Base-by-base conservation (phyloP, 2,113 vertebrate species). In the Stigmatopora argus region DNA sequence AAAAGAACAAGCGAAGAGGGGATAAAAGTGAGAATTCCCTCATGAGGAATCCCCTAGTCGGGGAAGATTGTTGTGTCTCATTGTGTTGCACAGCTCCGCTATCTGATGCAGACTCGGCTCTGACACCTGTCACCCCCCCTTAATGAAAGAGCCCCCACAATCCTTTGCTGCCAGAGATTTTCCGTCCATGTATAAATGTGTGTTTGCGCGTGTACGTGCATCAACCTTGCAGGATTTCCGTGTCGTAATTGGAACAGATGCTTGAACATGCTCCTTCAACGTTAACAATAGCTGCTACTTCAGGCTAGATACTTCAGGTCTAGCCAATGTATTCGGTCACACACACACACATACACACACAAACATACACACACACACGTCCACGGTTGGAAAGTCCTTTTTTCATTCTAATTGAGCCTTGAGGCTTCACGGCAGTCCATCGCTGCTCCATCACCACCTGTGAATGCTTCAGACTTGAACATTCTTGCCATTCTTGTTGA, bases 81-180 rank as follows among this genome's bases (percentile, higher is more conserved):
- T 83, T 85, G 83, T 86, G 81, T 77, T 26, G 70, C 76, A 64
- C 72, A 13, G 53, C 79, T 66, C 31, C 19, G 8, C 67, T 81
- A 83, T 87, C 81, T 87, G 82, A 87, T 86, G 76, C 77, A 77
- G 75, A 83, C 81, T 75, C 73, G 17, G 77, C 76, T 74, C 65
- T 69, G 78, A 85, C 82, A 83, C 74, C 83, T 81, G 83, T 85
- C 84, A 82, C 77, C 79, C 74, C 67, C 83, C 70, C 82, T 3
- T 85, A 83, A 86, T 82, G 82, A 86, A 86, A 82, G 72, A 56
- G 55, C 68, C 79, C 78, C 79, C 76, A 86, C 84, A 78, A 83
- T 85, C 72, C 75, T 75, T 69, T 71, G 79, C 85, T 78, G 58
- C 67, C n/a, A 4, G 21, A 60, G 46, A 59, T 61, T 44, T 51